A percentile compares a stretch with the other conserved stretches of the same genome.
These are phyloP conservation scores for Acronicta psi DNA, from an alignment of 2,888 invertebrate genomes.

Conservation along the genomic window DNA sequence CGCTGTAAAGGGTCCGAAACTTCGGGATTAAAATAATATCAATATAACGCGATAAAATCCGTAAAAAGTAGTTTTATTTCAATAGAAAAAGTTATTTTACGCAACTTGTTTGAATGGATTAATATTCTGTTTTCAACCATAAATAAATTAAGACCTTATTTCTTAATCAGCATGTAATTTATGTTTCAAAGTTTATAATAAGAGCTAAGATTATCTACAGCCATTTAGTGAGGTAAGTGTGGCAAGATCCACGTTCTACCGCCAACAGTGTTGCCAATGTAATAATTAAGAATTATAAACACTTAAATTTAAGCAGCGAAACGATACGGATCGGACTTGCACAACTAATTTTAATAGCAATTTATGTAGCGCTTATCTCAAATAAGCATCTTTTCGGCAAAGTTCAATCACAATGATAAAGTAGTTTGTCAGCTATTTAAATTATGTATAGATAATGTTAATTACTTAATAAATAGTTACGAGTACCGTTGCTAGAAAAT, in stretches of 20 bases:
- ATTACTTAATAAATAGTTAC: slow-evolving; percentile 47
- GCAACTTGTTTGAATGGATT: background rate
- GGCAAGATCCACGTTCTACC: slow-evolving; percentile 43
- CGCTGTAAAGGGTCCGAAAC: too few species aligned
- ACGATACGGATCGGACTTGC: slow-evolving; percentile 64
- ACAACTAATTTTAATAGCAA: slow-evolving; percentile 71
- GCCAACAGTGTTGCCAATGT: slow-evolving; percentile 49
- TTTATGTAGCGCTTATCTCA: slow-evolving; percentile 67
- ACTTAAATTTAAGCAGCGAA: slow-evolving; percentile 51
- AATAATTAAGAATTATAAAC: slow-evolving; percentile 60
- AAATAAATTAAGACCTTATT: slow-evolving; percentile 37
- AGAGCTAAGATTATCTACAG: slow-evolving; percentile 40
- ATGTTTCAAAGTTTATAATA: slow-evolving; percentile 35
- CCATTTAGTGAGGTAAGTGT: slow-evolving; percentile 48
- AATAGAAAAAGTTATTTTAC: too few species aligned
- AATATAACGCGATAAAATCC: too few species aligned
- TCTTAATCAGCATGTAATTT: slow-evolving; percentile 35
- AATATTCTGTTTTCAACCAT: slow-evolving; percentile 19
- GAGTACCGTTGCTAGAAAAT: slow-evolving; percentile 15
- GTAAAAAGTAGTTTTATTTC: too few species aligned
- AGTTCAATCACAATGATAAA: slow-evolving; percentile 64
- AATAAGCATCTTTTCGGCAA: slow-evolving; percentile 71
- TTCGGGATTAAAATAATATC: too few species aligned
- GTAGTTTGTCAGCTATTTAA: slow-evolving; percentile 52
- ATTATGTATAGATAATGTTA: slow-evolving; percentile 53